Conservation (phyloP, 2,113 vertebrate genomes). For the Bettongia penicillata region DNA sequence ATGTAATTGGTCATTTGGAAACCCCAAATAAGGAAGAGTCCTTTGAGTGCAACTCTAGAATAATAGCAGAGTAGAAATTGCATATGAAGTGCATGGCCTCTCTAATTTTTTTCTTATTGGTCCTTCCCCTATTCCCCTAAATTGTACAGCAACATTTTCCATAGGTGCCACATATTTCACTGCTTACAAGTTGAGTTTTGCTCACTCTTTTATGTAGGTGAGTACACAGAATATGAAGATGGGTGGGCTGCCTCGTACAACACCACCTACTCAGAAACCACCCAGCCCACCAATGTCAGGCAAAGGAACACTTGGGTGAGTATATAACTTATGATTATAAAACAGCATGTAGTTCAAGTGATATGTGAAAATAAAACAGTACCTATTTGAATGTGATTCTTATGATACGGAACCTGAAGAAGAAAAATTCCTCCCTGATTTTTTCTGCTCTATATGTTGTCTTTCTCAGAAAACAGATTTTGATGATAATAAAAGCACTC, state of each 20-base stretch:
- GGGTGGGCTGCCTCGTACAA: slow-evolving; percentile 94
- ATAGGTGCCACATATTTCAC: slow-evolving; percentile 49
- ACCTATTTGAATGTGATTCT: slow-evolving; percentile 47
- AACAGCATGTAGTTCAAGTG: slow-evolving; percentile 2
- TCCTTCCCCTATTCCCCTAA: slow-evolving; percentile 73
- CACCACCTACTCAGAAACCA: slow-evolving; percentile 98
- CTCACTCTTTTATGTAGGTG: slow-evolving; percentile 86
- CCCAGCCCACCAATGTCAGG: slow-evolving; percentile 96
- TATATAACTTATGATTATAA: slow-evolving; percentile 65
- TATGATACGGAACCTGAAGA: slow-evolving; percentile 40
- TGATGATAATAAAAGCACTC: slow-evolving; percentile 55
- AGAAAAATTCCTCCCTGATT: slow-evolving; percentile 48
- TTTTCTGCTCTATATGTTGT: neutral
- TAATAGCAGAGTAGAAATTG: slow-evolving; percentile 80
- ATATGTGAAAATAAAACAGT: slow-evolving; percentile 44
- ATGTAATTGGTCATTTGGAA: slow-evolving; percentile 66
- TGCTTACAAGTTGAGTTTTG: slow-evolving; percentile 73
- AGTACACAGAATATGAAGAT: slow-evolving; percentile 99
- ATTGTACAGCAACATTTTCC: slow-evolving; percentile 63
- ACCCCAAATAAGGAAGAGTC: slow-evolving; percentile 78
- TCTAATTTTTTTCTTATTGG: slow-evolving; percentile 71
- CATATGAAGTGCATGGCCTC: slow-evolving; percentile 83
- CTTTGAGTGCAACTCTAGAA: slow-evolving; percentile 86
- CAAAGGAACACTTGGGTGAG: slow-evolving; percentile 98
- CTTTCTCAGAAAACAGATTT: slow-evolving; percentile 36